Base-by-base conservation (phyloP, 2,888 invertebrate genomes). In the Lasius fuliginosus region DNA sequence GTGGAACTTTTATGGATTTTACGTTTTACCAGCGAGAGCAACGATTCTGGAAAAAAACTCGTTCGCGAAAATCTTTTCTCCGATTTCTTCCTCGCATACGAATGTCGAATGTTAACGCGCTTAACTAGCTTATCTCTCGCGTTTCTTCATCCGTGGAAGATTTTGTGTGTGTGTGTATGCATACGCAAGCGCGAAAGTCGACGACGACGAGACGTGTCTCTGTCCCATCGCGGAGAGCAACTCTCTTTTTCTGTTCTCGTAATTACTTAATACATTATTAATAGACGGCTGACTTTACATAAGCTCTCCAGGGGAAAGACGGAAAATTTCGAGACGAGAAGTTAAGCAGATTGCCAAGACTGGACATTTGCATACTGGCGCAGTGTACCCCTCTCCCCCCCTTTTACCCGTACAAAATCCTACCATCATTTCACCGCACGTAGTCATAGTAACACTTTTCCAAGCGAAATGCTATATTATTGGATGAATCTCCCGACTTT, bases 251-350 rank as follows among this genome's bases (percentile, higher is more conserved):
- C 89, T 84, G 89, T 92, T 93, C 93, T 92, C 91, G 91, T 93
- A 93, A 93, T 94, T 94, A 92, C 93, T 93, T 93, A 91, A 94
- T 94, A 93, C 94, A 94, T 94, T 94, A 94, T 94, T 94, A 94
- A 94, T 94, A 93, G 93, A 92, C 90, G 92, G 91, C 88, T 90
- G 91, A 92, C 92, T 93, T 93, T 93, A 93, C 94, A 93, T 94
- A 93, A 94, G 93, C 93, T 92, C 93, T 92, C 86, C 88, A 88
- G 79, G 77, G 88, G 87, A 90, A 92, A 90, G 91, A 90, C 89
- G 86, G 90, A 88, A 92, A 92, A 91, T 92, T 92, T 89, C 86
- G 90, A 91, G 92, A 90, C 91, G 90, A 86, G 90, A 92, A 94
- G 93, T 94, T 94, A 92, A 93, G 93, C 93, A 93, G 93, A 94